These are phyloP conservation scores for Bombus confusus DNA, from an alignment of 1,140 invertebrate genomes.

Conservation along the genomic window DNA sequence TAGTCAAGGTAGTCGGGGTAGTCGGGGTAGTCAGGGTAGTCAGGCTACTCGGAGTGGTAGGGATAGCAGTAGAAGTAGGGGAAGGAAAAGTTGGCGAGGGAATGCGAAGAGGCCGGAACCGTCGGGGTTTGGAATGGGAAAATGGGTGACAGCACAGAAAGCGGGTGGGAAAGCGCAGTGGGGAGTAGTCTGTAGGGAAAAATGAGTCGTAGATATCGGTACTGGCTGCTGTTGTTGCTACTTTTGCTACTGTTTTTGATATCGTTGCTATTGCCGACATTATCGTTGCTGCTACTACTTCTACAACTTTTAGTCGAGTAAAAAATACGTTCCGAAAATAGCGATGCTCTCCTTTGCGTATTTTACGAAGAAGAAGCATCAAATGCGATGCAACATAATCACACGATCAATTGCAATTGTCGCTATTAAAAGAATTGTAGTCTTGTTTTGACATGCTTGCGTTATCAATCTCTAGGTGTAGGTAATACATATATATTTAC, in stretches of 20 bases:
- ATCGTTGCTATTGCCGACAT: background rate
- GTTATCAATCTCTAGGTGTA: background rate
- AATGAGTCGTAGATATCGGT: background rate
- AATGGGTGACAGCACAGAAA: constrained; percentile 8
- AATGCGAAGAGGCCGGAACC: constrained; percentile 29
- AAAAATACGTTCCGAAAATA: constrained; percentile 8
- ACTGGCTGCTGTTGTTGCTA: background rate
- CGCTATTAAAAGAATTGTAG: background rate
- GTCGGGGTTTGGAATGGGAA: constrained; percentile 9
- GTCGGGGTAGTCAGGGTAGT: background rate
- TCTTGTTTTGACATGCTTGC: background rate
- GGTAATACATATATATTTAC: background rate
- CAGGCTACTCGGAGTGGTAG: background rate
- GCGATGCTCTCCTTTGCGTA: background rate
- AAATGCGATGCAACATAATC: background rate
- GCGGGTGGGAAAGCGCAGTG: background rate
- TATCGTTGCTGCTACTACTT: background rate
- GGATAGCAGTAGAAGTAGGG: background rate
- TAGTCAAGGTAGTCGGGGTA: background rate
- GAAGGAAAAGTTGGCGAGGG: constrained; percentile 7
- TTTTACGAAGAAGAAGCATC: background rate
- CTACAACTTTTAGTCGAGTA: background rate
- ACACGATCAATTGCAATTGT: background rate
- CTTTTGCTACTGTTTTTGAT: background rate
- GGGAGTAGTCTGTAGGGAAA: background rate